Evolutionary conservation across 2,797 vertebrate species (phyloP), one percentile per base, ranked within the genome.

Genomic region (Champsocephalus gunnari): DNA sequence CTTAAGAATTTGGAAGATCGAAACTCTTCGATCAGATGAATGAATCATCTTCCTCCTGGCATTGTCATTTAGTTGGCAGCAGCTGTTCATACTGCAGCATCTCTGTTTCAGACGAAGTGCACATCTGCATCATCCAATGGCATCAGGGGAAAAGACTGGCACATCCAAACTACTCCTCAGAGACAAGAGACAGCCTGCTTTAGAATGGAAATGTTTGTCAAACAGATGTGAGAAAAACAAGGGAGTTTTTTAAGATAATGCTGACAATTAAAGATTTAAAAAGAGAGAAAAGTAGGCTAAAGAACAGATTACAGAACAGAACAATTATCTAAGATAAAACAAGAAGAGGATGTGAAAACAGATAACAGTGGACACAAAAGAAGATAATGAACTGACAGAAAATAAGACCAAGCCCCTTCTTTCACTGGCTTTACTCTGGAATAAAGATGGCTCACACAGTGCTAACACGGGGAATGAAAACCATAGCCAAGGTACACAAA

Each of bases 71-170:
- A 16, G 3, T 13, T 43, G 58, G 47, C 34, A 70, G 56, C 82
- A 85, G 60, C 59, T 83, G 80, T 68, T 77, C 57, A 0, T 0
- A 28, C 34, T 10, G 55, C 59, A 73, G 9, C 13, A 41, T 69
- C 57, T 60, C 64, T 82, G 49, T 19, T 57, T 19, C 19, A 11
- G 67, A 64, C 47, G 47, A 47, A 75, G 44, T 53, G 38, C 51
- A 82, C 78, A 86, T 75, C 76, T 81, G 69, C 71, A 83, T 45
- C 55, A 62, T 43, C n/a, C 3, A 4, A 28, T 14, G 12, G 11
- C 21, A 34, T 56, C 44, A 4, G 24, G 70, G 69, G 57, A 56
- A 50, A 66, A 16, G 13, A 32, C 21, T 16, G 34, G 16, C 1
- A 1, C 7, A 7, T 21, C 24, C 38, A 43, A 24, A 58, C 14